phyloP scores from a whole-genome alignment of 2,797 vertebrate genomes.

The Phalanger gymnotis region DNA sequence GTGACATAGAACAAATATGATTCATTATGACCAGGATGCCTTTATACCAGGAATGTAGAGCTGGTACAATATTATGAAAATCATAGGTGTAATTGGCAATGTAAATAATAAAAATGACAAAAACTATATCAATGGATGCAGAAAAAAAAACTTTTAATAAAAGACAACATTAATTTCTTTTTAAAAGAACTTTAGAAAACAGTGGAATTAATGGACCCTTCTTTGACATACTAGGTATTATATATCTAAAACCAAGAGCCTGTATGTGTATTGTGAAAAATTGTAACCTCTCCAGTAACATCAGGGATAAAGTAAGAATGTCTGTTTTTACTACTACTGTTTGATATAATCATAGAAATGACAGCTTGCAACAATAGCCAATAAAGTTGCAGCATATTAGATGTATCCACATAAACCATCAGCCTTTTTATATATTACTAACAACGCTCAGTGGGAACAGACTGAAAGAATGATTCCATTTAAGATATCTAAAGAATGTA shows the following conservation, averaged over 20 bases:
- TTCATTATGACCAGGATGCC: too few relatives aligned
- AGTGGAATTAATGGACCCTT: neutral
- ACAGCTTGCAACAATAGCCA: neutral
- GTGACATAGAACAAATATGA: too few relatives aligned
- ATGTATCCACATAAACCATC: neutral
- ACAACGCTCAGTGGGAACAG: neutral
- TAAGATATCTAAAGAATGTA: neutral
- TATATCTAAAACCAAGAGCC: too few relatives aligned
- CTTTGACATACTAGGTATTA: neutral
- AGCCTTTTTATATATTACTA: neutral
- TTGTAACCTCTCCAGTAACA: neutral
- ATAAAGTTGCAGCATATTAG: neutral
- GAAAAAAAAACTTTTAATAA: too few relatives aligned
- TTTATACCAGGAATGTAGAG: too few relatives aligned
- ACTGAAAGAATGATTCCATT: neutral
- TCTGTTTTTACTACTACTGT: neutral
- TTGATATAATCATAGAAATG: neutral
- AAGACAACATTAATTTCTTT: too few relatives aligned
- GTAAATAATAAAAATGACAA: neutral
- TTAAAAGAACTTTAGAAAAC: too few relatives aligned
- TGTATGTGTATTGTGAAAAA: too few relatives aligned
- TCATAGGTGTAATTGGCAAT: too few relatives aligned
- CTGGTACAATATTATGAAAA: too few relatives aligned
- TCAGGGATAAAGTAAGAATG: neutral
- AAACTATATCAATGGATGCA: neutral